A percentile compares a stretch with the other conserved stretches of the same genome.
These are phyloP conservation scores for Ypsolopha scabrella DNA, from an alignment of 2,888 invertebrate genomes.

Conservation along the genomic window DNA sequence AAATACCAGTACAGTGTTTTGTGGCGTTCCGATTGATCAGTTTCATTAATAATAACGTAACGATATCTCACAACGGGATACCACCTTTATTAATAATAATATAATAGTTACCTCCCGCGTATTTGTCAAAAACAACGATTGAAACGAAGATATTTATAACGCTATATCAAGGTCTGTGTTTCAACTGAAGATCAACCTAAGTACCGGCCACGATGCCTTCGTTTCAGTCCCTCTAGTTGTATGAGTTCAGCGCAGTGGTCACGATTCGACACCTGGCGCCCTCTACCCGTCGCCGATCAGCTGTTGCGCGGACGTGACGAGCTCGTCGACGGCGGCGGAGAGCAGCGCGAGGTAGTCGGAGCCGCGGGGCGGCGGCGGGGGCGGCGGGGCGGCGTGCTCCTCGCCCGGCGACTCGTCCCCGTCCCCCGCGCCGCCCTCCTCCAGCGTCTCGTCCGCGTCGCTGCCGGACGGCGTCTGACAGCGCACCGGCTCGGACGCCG, in stretches of 20 bases:
- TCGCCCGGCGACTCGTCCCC: constrained; percentile 18
- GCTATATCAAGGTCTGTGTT: too few species aligned
- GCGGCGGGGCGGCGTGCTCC: constrained; percentile 16
- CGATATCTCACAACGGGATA: too few species aligned
- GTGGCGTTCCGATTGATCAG: too few species aligned
- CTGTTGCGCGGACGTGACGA: constrained; percentile 14
- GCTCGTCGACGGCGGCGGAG: constrained; percentile 7
- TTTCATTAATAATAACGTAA: too few species aligned
- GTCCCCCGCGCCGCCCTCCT: constrained; percentile 20
- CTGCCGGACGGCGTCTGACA: constrained; percentile 35
- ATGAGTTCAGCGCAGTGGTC: not conserved
- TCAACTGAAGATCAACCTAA: too few species aligned
- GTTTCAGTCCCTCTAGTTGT: too few species aligned
- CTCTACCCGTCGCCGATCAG: constrained; percentile 12
- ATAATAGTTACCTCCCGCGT: too few species aligned
- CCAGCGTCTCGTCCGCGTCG: constrained; percentile 31
- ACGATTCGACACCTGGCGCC: not conserved
- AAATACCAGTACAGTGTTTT: too few species aligned
- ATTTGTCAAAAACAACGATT: too few species aligned
- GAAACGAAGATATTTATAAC: too few species aligned
- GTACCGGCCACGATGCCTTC: too few species aligned
- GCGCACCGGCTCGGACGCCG: constrained; percentile 19
- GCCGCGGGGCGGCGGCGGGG: constrained; percentile 14
- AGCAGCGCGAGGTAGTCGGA: constrained; percentile 5
- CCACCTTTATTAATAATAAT: too few species aligned